Base-by-base conservation (phyloP, 2,113 vertebrate species). In the Cricetomys ansorgei region DNA sequence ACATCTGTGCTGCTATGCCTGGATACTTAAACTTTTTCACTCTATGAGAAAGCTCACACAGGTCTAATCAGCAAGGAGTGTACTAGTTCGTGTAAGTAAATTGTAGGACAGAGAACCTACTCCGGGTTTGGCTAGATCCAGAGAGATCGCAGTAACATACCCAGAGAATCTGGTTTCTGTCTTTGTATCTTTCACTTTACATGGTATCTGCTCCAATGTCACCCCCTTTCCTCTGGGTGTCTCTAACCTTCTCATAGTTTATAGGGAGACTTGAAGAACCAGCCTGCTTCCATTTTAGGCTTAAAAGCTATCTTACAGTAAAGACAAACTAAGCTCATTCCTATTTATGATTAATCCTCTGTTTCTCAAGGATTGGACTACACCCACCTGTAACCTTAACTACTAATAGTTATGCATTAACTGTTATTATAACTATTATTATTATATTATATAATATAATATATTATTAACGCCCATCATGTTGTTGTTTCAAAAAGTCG, bases 161-260 rank as follows among this genome's bases (percentile, higher is more conserved):
- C 94, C 17, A 84, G 88, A 93, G 40, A 15, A 83, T 79, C 88
- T 37, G 48, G 64, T n/a, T 70, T 55, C 57, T 88, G 17, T 94
- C 50, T 50, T n/a, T 50, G 8, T 65, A 34, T 67, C 57, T 72
- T 23, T 93, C 40, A 91, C 6, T 77, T 95, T 76, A 2, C n/a
- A 50, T 31, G 57, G 45, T 48, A 0, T 57, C 50, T 94, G 75
- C 65, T 27, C 48, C 21, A 34, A 7, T 83, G 92, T 89, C 72
- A 21, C 27, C 59, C 19, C 43, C 12, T 57, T 23, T 43, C 4
- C 40, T 37, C 4, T 25, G 62, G 45, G 27, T 92, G 9, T 72
- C 50, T 25, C 69, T 84, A 50, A 72, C 59, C 62, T 91, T 65
- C 45, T 81, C 11, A 31, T 3, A 57, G 15, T n/a, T 91, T 7